Evolutionary conservation across 1,140 invertebrate species (phyloP), one percentile per base, ranked within the genome.

Genomic region (Nixonia krombeini): DNA sequence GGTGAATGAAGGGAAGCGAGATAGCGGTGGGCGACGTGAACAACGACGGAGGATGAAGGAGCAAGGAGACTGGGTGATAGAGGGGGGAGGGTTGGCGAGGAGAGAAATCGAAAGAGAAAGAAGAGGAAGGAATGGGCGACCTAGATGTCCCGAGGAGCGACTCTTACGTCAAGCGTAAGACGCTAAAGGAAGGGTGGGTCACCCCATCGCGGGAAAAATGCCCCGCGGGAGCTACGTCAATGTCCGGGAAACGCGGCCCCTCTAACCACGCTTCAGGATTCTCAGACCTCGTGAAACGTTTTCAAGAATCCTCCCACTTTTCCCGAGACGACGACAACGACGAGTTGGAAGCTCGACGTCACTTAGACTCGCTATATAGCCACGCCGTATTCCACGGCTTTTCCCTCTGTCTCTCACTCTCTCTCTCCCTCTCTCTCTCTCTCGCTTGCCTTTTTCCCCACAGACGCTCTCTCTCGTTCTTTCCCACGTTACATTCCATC

Each of bases 201-300:
- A 69, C 72, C 69, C 68, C 61, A 70, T 78, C 26, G 57, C 66
- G 70, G 74, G 64, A 76, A 82, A 82, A 82, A 78, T 82, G 76
- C 74, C 82, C 76, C 80, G 58, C 72, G 82, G 76, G 81, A 84
- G 74, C 71, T 73, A 64, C 74, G 79, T 82, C 80, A 82, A 82
- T 78, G 79, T 81, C 73, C 74, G 73, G 65, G 47, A 74, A 75
- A 78, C 71, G 73, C 40, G 45, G 58, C 58, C 17, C 44, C 56
- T 50, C 49, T 37, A 50, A 53, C 51, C 56, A 47, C 56, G n/a
- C 38, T 42, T 42, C 16, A 44, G 23, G 4, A 13, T 29, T n/a
- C 55, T 49, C 52, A 53, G 63, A 65, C 47, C 50, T 50, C 41
- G 25, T 45, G 58, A 68, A 65, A 69, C 66, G 63, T 61, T 72